Percentiles rank a stretch among this genome's conserved stretches.
Conservation (phyloP, 2,888 invertebrate species). For the Cosmia trapezina region DNA sequence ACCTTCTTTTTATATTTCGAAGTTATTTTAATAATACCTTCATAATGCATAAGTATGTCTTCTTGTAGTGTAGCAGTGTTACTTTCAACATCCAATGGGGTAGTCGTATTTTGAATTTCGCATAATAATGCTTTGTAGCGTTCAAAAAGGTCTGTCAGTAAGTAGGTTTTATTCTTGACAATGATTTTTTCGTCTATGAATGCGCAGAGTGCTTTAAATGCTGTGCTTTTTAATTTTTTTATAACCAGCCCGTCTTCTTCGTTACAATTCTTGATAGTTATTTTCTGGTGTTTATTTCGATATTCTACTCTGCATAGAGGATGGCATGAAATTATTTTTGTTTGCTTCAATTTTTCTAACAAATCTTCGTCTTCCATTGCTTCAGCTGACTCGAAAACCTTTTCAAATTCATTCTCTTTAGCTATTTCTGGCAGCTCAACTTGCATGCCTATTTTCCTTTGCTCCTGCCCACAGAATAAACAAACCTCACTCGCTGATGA, state of each 20-base stretch:
- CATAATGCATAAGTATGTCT: slow-evolving; percentile 10
- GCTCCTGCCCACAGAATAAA: slow-evolving; percentile 25
- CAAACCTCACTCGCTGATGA: slow-evolving; percentile 6
- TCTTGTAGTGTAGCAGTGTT: slow-evolving; percentile 22
- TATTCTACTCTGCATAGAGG: slow-evolving; percentile 29
- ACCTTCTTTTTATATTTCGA: slow-evolving; percentile 36
- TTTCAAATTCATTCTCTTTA: not conserved
- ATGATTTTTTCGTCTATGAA: slow-evolving; percentile 42
- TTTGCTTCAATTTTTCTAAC: not conserved
- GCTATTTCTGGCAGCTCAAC: not conserved
- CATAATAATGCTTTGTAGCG: slow-evolving; percentile 29
- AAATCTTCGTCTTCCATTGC: slow-evolving; percentile 13
- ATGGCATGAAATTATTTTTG: not conserved
- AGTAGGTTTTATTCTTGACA: slow-evolving; percentile 25
- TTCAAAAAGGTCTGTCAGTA: slow-evolving; percentile 35
- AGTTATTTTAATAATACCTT: slow-evolving; percentile 18
- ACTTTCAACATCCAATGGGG: slow-evolving; percentile 14
- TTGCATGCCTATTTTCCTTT: slow-evolving; percentile 28
- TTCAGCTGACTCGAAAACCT: slow-evolving; percentile 15
- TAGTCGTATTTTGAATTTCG: slow-evolving; percentile 31
- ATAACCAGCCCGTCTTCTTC: slow-evolving; percentile 25
- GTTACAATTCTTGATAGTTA: slow-evolving; percentile 23
- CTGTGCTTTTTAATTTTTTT: slow-evolving; percentile 19
- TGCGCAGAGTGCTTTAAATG: slow-evolving; percentile 23
- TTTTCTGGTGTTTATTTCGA: slow-evolving; percentile 32